These are phyloP conservation scores for Rana temporaria DNA, from an alignment of 2,113 vertebrate genomes.

Conservation along the genomic window DNA sequence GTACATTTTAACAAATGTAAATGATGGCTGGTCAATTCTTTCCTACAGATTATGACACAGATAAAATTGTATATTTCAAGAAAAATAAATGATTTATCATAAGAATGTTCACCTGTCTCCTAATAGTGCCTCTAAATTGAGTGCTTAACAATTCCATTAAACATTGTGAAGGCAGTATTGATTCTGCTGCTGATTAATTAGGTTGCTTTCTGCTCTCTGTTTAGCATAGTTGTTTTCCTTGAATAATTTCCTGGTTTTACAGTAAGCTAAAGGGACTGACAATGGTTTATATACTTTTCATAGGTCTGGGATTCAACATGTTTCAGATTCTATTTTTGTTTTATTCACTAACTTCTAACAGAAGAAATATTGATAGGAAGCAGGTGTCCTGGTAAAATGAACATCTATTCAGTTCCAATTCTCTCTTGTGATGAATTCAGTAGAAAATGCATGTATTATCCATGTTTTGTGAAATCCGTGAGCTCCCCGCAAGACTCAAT, in stretches of 20 bases:
- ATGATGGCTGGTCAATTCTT: too few relatives aligned
- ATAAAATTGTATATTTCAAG: too few relatives aligned
- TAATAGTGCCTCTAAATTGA: background rate
- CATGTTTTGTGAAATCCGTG: background rate
- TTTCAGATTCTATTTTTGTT: slow-evolving; percentile 9
- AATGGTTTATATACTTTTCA: slow-evolving; percentile 19
- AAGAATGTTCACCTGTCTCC: too few relatives aligned
- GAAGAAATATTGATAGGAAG: background rate
- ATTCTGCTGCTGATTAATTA: slow-evolving; percentile 35
- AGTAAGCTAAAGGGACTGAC: slow-evolving; percentile 7
- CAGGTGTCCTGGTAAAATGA: slow-evolving; percentile 6
- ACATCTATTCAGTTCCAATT: background rate
- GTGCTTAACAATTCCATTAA: background rate
- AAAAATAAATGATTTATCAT: too few relatives aligned
- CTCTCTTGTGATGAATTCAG: background rate
- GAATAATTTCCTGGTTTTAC: slow-evolving; percentile 25
- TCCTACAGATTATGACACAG: too few relatives aligned
- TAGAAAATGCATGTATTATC: background rate
- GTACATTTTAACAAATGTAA: too few relatives aligned
- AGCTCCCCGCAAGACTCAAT: background rate
- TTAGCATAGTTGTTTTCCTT: slow-evolving; percentile 24
- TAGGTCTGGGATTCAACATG: background rate
- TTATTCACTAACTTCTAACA: slow-evolving; percentile 1
- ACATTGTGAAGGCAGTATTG: slow-evolving; percentile 21
- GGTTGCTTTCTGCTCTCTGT: slow-evolving; percentile 3